phyloP scores from a whole-genome alignment of 2,888 invertebrate genomes.

The Siphonodentalium dalli region DNA sequence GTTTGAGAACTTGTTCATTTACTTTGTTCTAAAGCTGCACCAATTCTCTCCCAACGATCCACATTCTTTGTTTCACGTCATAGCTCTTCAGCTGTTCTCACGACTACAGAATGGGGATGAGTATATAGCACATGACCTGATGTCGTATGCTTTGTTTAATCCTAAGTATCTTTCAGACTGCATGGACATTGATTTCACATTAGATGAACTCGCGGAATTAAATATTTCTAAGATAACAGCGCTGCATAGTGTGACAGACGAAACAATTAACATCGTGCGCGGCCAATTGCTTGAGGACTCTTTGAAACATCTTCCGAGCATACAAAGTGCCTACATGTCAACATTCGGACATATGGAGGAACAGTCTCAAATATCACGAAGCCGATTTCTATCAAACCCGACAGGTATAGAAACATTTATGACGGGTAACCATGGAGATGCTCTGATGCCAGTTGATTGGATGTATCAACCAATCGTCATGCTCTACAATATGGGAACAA shows the following conservation, averaged over 20 bases:
- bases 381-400: constrained; percentile 29
- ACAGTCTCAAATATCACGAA: constrained; percentile 40
- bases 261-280: constrained; percentile 34
- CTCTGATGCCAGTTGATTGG: constrained; percentile 56
- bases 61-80: constrained; percentile 42
- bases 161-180: constrained; percentile 5
- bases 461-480: constrained; percentile 57
- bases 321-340: constrained; percentile 48
- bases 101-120: constrained; percentile 61
- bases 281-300: constrained; percentile 39
- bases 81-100: constrained; percentile 49
- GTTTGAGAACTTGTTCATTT: constrained; percentile 57
- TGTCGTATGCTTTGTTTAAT: constrained; percentile 59
- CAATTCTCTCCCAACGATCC: constrained; percentile 34
- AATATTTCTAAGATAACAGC: constrained; percentile 34
- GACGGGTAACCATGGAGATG: constrained; percentile 33
- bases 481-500: too few relatives aligned
- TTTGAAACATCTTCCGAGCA: constrained; percentile 28
- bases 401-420: constrained; percentile 30
- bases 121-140: constrained; percentile 52
- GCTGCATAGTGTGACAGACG: constrained; percentile 42
- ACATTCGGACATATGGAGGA: constrained; percentile 38
- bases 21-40: constrained; percentile 48
- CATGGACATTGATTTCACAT: constrained; percentile 28
- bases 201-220: constrained; percentile 32